A percentile compares a stretch with the other conserved stretches of the same genome.
Evolutionary conservation across 2,113 vertebrate genomes (phyloP).

Genomic region (Cyprinodon variegatus): DNA sequence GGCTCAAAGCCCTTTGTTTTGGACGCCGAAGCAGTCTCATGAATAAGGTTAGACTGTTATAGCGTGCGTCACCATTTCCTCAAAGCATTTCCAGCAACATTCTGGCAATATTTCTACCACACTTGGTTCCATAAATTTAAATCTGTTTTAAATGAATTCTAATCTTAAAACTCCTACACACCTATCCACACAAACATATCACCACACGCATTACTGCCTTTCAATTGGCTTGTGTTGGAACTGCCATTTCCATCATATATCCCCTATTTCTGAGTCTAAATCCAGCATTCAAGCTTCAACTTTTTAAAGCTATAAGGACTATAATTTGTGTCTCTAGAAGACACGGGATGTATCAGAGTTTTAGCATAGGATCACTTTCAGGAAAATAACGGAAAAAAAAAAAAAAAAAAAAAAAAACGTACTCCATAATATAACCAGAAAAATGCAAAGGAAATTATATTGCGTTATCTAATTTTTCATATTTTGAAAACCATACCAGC

Average conservation of each 20-base stretch:
- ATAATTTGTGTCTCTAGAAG: not conserved
- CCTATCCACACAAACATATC: not conserved
- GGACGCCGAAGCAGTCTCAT: slow-evolving; percentile 6
- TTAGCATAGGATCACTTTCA: not conserved
- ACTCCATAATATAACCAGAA: not conserved
- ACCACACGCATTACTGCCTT: not conserved
- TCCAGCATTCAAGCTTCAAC: not conserved
- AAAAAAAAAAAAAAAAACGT: too few species aligned
- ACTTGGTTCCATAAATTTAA: slow-evolving; percentile 23
- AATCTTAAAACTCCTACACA: slow-evolving; percentile 6
- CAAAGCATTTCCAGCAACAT: slow-evolving; percentile 21
- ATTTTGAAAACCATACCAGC: not conserved
- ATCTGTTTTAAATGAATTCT: slow-evolving; percentile 30
- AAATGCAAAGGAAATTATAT: not conserved
- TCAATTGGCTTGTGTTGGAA: not conserved
- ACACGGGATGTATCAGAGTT: not conserved
- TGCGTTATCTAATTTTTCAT: not conserved
- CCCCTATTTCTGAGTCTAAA: not conserved
- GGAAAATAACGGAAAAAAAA: not conserved
- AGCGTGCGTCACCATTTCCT: not conserved
- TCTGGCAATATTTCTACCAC: not conserved
- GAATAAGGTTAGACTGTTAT: not conserved
- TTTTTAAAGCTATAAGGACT: not conserved
- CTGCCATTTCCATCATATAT: not conserved
- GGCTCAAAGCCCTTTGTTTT: slow-evolving; percentile 7